Conservation (phyloP, 2,888 invertebrate species). For the Napeogenes sylphis region DNA sequence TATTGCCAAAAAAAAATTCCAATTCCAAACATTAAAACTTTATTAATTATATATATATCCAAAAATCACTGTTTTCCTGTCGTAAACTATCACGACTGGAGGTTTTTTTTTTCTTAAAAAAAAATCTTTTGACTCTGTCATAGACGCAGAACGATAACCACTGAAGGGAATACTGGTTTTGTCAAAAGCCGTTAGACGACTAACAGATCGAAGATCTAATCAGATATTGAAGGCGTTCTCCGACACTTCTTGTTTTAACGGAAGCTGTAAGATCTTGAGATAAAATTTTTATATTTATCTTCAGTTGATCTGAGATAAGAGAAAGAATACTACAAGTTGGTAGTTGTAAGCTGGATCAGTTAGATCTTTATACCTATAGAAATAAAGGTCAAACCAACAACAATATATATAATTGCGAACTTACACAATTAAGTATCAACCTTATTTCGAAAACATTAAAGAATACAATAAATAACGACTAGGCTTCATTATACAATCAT, state of each 20-base stretch:
- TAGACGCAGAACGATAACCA: too few relatives aligned
- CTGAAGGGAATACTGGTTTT: too few relatives aligned
- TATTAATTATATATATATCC: too few relatives aligned
- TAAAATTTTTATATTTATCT: not conserved
- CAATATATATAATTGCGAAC: not conserved
- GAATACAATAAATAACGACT: too few relatives aligned
- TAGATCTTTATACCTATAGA: not conserved
- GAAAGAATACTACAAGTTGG: not conserved
- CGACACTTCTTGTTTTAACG: not conserved
- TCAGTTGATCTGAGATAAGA: not conserved
- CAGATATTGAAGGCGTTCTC: too few relatives aligned
- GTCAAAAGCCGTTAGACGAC: not conserved
- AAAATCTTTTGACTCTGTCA: too few relatives aligned
- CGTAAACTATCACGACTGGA: too few relatives aligned
- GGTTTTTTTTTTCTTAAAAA: too few relatives aligned
- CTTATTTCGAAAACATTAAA: not conserved
- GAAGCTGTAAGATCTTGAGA: conserved; percentile 3
- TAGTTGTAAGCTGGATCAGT: not conserved
- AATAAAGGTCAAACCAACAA: not conserved
- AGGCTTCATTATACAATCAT: too few relatives aligned
- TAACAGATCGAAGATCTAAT: not conserved
- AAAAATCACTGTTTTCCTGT: too few relatives aligned
- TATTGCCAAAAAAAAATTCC: too few relatives aligned
- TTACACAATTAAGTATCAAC: not conserved
- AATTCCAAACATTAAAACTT: too few relatives aligned